phyloP scores from a whole-genome alignment of 1,140 invertebrate genomes.

The Drosophila arizonae region DNA sequence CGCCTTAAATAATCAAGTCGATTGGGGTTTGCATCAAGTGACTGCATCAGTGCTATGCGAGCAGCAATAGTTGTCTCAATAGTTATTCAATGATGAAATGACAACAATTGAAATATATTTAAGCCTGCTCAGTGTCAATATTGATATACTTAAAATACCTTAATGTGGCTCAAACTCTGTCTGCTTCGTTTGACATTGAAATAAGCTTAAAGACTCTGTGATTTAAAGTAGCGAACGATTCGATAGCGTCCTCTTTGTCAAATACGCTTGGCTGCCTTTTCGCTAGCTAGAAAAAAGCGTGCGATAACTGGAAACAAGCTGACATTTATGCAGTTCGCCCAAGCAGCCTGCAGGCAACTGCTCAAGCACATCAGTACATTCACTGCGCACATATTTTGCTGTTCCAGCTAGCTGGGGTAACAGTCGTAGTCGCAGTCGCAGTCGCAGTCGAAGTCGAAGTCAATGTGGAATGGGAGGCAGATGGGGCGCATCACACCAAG shows the following conservation, averaged over 20 bases:
- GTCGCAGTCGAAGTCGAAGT: neutral
- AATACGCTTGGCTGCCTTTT: conserved; percentile 57
- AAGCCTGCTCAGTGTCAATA: neutral
- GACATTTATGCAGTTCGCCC: conserved; percentile 79
- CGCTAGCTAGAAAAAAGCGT: conserved; percentile 58
- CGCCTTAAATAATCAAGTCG: too few species aligned
- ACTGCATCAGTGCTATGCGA: too few species aligned
- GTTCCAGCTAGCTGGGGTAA: conserved; percentile 32
- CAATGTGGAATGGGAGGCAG: neutral
- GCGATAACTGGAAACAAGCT: conserved; percentile 80
- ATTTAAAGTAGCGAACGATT: conserved; percentile 39
- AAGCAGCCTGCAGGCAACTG: conserved; percentile 70
- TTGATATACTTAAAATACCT: conserved; percentile 44
- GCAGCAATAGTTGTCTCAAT: too few species aligned
- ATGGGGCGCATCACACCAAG: conserved; percentile 4
- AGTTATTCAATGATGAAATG: too few species aligned
- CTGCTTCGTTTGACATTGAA: conserved; percentile 68
- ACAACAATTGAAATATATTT: too few species aligned
- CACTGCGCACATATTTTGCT: conserved; percentile 56
- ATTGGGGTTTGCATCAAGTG: too few species aligned
- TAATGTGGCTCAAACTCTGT: conserved; percentile 38
- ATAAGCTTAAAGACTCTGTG: conserved; percentile 38
- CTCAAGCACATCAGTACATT: conserved; percentile 64
- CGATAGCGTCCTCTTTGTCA: conserved; percentile 48
- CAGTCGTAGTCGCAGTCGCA: neutral